Base-by-base conservation (phyloP, 2,888 invertebrate genomes). In the Drosophila meridionalis region DNA sequence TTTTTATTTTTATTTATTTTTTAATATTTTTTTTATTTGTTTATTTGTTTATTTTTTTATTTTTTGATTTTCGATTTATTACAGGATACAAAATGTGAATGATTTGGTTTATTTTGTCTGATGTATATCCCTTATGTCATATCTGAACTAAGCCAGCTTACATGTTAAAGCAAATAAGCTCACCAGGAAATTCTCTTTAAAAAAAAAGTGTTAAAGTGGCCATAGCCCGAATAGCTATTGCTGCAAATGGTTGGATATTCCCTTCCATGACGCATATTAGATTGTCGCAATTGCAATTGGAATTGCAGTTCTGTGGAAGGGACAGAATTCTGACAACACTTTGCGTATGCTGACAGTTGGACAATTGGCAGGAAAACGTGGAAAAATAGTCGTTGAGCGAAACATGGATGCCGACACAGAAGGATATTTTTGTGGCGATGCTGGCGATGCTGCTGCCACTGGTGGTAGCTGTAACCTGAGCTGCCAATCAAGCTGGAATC, bases 401-500 rank as follows among this genome's bases (percentile, higher is more conserved):
- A 74, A 73, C 76, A 78, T 55, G 48, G 45, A 50, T 42, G n/a
- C 42, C 28, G n/a, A 34, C 26, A 38, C 52, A 42, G 47, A 58
- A 67, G 63, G 73, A 61, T 61, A 53, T 63, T 63, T 73, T 68
- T 56, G 40, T 28, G 55, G 55, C 20, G 20, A n/a, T 60, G 82
- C 36, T 70, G 53, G 63, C 57, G 30, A 14, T 30, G 26, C n/a
- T 32, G n/a, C 8, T 30, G n/a, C n/a, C 32, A 9, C 2, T 34
- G 32, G n/a, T 50, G 58, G 52, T 67, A 59, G 62, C 61, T 78
- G 79, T 76, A 78, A 89, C 81, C 86, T 78, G 82, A 90, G 74
- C 83, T 87, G 87, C 75, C 87, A 90, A 88, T 87, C 90, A 90
- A 76, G 57, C 48, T 34, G 77, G 66, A 53, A 60, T 85, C 68